Percentiles rank a stretch among this genome's conserved stretches.
These are phyloP conservation scores for Scolopax rusticola DNA, from an alignment of 2,797 vertebrate genomes.

Conservation along the genomic window DNA sequence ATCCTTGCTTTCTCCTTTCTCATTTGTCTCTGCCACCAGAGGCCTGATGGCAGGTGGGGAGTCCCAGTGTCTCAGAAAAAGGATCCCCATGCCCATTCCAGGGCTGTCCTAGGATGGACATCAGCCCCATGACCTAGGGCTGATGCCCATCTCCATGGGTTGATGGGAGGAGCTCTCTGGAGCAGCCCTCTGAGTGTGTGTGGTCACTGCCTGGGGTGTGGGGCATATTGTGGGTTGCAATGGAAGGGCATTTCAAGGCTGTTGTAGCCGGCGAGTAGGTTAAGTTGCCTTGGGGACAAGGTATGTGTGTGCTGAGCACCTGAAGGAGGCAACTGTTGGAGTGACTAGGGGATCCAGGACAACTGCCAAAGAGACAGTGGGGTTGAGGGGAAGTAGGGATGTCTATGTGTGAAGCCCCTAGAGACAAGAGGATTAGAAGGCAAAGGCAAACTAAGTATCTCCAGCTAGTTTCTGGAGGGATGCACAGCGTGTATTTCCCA, in stretches of 20 bases:
- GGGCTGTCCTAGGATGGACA: neutral
- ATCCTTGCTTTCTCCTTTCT: neutral
- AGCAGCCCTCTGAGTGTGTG: rapidly evolving
- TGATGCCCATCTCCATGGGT: rapidly evolving
- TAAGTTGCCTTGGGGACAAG: neutral
- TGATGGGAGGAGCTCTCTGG: neutral
- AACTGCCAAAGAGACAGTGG: neutral
- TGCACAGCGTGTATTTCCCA: rapidly evolving
- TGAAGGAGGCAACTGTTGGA: neutral
- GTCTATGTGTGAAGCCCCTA: neutral
- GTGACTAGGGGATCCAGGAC: neutral
- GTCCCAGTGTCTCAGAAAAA: neutral
- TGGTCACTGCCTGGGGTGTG: neutral
- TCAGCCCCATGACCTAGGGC: neutral
- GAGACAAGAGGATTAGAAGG: rapidly evolving
- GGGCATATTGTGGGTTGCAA: neutral
- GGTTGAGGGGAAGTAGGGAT: rapidly evolving
- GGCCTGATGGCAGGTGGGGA: rapidly evolving
- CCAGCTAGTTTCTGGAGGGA: neutral
- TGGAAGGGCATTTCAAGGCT: neutral
- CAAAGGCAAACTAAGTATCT: neutral
- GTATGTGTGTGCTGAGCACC: neutral
- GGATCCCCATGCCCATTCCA: too few relatives aligned
- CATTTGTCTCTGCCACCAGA: neutral
- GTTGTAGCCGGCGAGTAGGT: rapidly evolving